Base-by-base conservation (phyloP, 64 coral and sea anemone genomes). In the Orbicella faveolata region DNA sequence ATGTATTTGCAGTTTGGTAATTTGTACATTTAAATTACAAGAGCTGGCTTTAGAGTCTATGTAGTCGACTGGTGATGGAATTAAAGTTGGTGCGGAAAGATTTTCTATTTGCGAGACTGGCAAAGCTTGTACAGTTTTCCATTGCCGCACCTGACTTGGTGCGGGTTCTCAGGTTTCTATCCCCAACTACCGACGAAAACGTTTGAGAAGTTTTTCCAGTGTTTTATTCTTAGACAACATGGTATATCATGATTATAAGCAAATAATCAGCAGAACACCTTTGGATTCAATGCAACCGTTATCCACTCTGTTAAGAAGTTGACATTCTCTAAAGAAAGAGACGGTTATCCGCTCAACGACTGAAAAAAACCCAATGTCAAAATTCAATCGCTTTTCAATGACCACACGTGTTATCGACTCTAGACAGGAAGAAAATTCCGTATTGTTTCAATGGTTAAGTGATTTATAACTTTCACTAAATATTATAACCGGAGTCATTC, bases 321-420 rank as follows among this genome's bases (percentile, higher is more conserved):
- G 65, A 85, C 82, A 85, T 33, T 53, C n/a, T 48, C 2, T 25
- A 85, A 85, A 85, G 65, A 85, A 52, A 85, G 77, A 59, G 35
- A 70, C 36, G 44, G 25, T 21, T 53, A 26, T 23, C 16, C 19
- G 82, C 52, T 72, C 64, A 36, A 70, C 25, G 21, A 70, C 19
- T 25, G 63, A 48, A 30, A 85, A 25, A 67, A 85, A 52, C 20
- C 66, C 30, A 5, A 85, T 73, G 64, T 68, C 65, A 85, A n/a
- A 52, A 72, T 85, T 72, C 82, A 85, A 73, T 85, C 36, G 4
- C 82, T 70, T 85, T 85, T 85, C 63, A 85, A 85, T 73, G 26
- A 70, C 8, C 19, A 85, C 82, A 85, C 82, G 82, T 85, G 82
- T 85, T 85, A 13, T 18, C 11, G 37, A 17, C 65, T 85, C 37